Conservation (phyloP, 2,888 invertebrate species). For the Lepidochrysops patricia region DNA sequence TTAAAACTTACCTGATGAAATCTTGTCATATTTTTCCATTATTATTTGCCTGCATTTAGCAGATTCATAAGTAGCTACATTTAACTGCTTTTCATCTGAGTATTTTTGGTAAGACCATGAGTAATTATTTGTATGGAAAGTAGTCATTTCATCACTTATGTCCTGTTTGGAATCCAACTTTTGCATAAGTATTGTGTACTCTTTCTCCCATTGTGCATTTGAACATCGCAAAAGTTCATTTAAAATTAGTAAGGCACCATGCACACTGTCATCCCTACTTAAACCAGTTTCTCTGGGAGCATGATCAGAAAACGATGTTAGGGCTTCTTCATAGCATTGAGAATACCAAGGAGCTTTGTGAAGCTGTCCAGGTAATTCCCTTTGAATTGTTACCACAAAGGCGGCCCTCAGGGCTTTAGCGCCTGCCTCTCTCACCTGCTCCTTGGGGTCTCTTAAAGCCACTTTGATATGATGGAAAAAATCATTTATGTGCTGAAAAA, state of each 20-base stretch:
- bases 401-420: slow-evolving; percentile 95
- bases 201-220: slow-evolving; percentile 89
- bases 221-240: slow-evolving; percentile 95
- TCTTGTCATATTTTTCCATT: slow-evolving; percentile 86
- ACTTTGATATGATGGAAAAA: slow-evolving; percentile 95
- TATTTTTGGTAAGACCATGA: slow-evolving; percentile 45
- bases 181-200: slow-evolving; percentile 82
- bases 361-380: slow-evolving; percentile 92
- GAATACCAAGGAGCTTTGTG: slow-evolving; percentile 93
- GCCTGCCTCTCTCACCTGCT: slow-evolving; percentile 91
- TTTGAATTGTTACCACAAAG: slow-evolving; percentile 92
- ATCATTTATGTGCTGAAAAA: slow-evolving; percentile 92
- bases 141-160: slow-evolving; percentile 64
- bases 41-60: slow-evolving; percentile 89
- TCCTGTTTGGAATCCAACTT: slow-evolving; percentile 69
- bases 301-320: slow-evolving; percentile 81
- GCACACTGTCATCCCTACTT: slow-evolving; percentile 91
- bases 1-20: slow-evolving; percentile 73
- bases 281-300: slow-evolving; percentile 75
- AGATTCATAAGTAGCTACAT: slow-evolving; percentile 80
- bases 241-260: slow-evolving; percentile 92
- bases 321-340: slow-evolving; percentile 92
- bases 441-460: slow-evolving; percentile 92
- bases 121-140: slow-evolving; percentile 62
- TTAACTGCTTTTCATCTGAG: slow-evolving; percentile 48